Evolutionary conservation across 30 jellyfish, hydroid and myxozoan genomes (phyloP).

Genomic region (Aurelia sp.): DNA sequence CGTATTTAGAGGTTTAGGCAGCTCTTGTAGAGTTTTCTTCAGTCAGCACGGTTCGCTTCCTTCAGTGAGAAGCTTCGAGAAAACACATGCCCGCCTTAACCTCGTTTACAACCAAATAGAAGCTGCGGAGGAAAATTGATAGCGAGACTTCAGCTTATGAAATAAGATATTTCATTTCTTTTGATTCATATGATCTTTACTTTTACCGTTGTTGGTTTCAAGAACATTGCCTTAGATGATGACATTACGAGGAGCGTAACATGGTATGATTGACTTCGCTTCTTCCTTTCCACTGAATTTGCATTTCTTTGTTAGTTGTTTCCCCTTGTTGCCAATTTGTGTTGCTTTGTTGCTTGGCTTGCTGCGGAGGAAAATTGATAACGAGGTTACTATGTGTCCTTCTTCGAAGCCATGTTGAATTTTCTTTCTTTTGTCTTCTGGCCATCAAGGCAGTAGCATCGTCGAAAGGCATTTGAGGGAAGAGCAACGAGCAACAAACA

Average conservation of each 20-base stretch:
- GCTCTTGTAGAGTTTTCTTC: neutral
- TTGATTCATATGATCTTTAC: too few species aligned
- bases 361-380: constrained; percentile 40
- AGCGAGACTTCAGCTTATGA: too few species aligned
- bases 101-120: constrained; percentile 3
- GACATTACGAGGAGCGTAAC: too few species aligned
- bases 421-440: neutral
- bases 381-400: constrained; percentile 54
- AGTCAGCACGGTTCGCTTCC: constrained; percentile 1
- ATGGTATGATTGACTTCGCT: too few species aligned
- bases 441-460: too few species aligned
- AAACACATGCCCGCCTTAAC: constrained; percentile 56
- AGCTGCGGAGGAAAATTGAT: constrained; percentile 35
- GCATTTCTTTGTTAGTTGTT: too few species aligned
- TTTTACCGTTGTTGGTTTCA: too few species aligned
- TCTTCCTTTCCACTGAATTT: too few species aligned
- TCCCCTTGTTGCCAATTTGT: too few species aligned
- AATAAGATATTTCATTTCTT: too few species aligned
- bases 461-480: constrained; percentile 4
- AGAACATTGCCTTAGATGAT: too few species aligned
- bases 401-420: constrained; percentile 2
- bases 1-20: neutral
- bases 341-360: too few species aligned
- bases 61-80: constrained; percentile 46
- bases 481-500: constrained; percentile 4